phyloP scores from a whole-genome alignment of 2,888 invertebrate genomes.

The Schizotus pectinicornis region DNA sequence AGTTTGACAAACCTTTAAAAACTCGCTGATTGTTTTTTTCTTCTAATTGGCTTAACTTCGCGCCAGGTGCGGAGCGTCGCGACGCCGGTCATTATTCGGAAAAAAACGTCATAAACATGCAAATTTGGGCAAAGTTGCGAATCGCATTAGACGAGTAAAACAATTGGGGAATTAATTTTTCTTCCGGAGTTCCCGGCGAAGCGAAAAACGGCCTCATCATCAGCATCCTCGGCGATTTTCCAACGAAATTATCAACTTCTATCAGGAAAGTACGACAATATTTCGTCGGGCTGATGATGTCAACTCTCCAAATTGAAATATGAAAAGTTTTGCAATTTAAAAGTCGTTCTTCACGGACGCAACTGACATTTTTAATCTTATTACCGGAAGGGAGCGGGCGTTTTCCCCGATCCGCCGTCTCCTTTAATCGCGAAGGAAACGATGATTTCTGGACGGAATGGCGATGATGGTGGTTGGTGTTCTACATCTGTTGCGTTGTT shows the following conservation, averaged over 20 bases:
- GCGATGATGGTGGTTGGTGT: neutral
- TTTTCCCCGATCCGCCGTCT: neutral
- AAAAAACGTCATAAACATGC: constrained; percentile 38
- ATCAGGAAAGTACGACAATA: constrained; percentile 36
- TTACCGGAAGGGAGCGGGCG: constrained; percentile 8
- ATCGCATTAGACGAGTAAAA: constrained; percentile 48
- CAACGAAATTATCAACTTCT: constrained; percentile 43
- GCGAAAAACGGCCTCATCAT: constrained; percentile 30
- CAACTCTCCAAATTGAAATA: constrained; percentile 43
- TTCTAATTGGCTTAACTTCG: neutral
- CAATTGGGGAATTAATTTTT: constrained; percentile 49
- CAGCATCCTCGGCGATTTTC: constrained; percentile 27
- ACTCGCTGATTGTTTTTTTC: too few species aligned
- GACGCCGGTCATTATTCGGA: constrained; percentile 1
- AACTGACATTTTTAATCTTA: constrained; percentile 27
- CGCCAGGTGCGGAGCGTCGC: constrained; percentile 6
- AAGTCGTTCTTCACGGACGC: constrained; percentile 31
- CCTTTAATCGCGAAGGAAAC: neutral
- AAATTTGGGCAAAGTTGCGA: constrained; percentile 36
- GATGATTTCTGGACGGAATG: neutral
- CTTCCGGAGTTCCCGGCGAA: constrained; percentile 35
- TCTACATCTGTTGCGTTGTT: constrained; percentile 26
- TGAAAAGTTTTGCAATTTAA: constrained; percentile 43
- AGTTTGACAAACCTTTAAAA: too few species aligned
- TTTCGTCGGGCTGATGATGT: constrained; percentile 37